Evolutionary conservation across 2,797 vertebrate genomes (phyloP).

Genomic region (Spea hammondii): DNA sequence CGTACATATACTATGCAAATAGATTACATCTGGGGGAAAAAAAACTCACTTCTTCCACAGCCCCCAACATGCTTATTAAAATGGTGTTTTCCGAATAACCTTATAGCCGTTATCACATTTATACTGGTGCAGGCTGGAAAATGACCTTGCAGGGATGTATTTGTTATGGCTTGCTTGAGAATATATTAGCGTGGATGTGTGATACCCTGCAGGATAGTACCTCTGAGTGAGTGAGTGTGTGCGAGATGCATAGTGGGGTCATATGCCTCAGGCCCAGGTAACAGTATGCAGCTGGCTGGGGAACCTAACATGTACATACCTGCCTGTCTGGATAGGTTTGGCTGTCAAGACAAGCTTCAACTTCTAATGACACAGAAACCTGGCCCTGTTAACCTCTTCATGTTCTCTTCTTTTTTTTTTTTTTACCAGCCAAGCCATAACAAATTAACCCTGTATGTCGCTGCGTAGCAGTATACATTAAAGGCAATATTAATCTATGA

Average conservation of each 20-base stretch:
- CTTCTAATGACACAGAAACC: constrained; percentile 18
- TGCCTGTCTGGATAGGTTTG: neutral
- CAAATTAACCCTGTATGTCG: neutral
- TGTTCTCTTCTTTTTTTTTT: neutral
- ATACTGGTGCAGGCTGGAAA: neutral
- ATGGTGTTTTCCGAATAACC: neutral
- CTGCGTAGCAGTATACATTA: neutral
- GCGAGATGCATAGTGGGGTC: constrained; percentile 14
- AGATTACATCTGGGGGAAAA: neutral
- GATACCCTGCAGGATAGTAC: neutral
- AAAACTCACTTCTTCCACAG: neutral
- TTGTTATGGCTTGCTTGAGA: neutral
- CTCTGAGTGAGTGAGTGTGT: neutral
- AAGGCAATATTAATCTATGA: too few species aligned
- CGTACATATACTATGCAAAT: neutral
- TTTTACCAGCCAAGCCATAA: neutral
- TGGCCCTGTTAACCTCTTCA: constrained; percentile 24
- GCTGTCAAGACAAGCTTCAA: constrained; percentile 16
- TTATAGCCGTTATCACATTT: neutral
- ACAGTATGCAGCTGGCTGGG: constrained; percentile 29
- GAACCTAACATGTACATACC: constrained; percentile 27
- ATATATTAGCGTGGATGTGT: neutral
- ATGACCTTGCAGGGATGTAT: neutral
- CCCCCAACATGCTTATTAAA: neutral
- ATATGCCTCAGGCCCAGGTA: constrained; percentile 30